Conservation (phyloP, 2,113 vertebrate species). For the Myrmecobius fasciatus region DNA sequence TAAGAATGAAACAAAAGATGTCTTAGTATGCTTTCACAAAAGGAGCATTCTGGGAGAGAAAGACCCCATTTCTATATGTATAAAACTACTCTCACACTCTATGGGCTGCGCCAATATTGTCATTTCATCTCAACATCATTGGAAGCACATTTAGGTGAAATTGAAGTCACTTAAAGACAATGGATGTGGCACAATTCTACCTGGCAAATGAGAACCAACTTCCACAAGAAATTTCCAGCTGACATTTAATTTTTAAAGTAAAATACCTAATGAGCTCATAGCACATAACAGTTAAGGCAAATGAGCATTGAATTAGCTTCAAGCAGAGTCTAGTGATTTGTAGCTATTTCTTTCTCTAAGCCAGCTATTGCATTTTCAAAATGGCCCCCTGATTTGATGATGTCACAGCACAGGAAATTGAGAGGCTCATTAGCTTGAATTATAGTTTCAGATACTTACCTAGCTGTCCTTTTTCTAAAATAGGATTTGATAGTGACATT, state of each 20-base stretch:
- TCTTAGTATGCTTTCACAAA: not conserved
- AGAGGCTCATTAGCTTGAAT: not conserved
- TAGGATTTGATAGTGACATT: not conserved
- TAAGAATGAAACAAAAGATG: not conserved
- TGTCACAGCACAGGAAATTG: not conserved
- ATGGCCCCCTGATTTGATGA: not conserved
- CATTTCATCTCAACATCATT: not conserved
- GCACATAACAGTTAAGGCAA: not conserved
- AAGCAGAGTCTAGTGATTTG: not conserved
- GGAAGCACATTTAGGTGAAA: not conserved
- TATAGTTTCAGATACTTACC: not conserved
- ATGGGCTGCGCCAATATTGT: not conserved
- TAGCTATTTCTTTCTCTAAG: not conserved
- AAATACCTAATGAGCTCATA: not conserved
- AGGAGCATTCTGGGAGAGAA: not conserved
- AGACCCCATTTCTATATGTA: not conserved
- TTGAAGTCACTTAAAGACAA: not conserved
- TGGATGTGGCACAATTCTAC: not conserved
- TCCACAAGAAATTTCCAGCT: not conserved
- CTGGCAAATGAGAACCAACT: not conserved
- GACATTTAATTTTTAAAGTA: slow-evolving; percentile 7
- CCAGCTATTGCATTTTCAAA: not conserved
- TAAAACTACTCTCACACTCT: not conserved
- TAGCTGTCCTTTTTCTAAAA: not conserved
- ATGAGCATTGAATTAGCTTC: not conserved